A percentile compares a stretch with the other conserved stretches of the same genome.
These are phyloP conservation scores for Drosophila prosaltans DNA, from an alignment of 1,140 invertebrate species.

Conservation along the genomic window DNA sequence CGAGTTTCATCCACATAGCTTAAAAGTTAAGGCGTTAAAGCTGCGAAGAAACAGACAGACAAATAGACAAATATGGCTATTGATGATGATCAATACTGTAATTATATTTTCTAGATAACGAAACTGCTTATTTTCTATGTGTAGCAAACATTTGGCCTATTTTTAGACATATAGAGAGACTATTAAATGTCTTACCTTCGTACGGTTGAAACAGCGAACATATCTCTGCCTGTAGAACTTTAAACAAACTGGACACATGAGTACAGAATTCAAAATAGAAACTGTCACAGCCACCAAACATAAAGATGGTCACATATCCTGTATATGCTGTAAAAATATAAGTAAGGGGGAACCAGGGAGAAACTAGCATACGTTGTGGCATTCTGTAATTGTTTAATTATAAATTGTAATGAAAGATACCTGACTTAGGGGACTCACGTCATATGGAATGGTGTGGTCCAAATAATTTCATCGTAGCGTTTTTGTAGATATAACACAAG, in stretches of 20 bases:
- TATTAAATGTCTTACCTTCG: conserved; percentile 17
- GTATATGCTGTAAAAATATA: conserved; percentile 71
- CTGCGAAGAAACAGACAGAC: too few relatives aligned
- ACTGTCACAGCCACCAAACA: conserved; percentile 69
- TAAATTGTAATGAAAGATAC: not conserved
- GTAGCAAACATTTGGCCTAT: too few relatives aligned
- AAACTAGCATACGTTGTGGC: conserved; percentile 36
- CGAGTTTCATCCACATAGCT: too few relatives aligned
- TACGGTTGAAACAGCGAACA: conserved; percentile 40
- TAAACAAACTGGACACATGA: conserved; percentile 51
- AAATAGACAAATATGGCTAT: too few relatives aligned
- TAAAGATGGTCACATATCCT: conserved; percentile 70
- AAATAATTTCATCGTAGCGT: conserved; percentile 22
- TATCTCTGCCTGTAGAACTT: conserved; percentile 51
- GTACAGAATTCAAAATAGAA: conserved; percentile 76
- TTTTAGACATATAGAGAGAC: too few relatives aligned
- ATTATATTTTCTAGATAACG: too few relatives aligned
- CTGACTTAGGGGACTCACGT: conserved; percentile 54
- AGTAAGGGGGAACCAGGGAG: conserved; percentile 53
- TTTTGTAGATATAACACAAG: conserved; percentile 41
- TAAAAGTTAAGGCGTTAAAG: too few relatives aligned
- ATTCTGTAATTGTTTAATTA: conserved; percentile 35
- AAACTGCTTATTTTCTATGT: too few relatives aligned
- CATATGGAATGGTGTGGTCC: conserved; percentile 69
- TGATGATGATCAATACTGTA: too few relatives aligned